Evolutionary conservation across 2,797 vertebrate genomes (phyloP), one percentile per base, ranked within the genome.

Genomic region (Anomalospiza imberbis): DNA sequence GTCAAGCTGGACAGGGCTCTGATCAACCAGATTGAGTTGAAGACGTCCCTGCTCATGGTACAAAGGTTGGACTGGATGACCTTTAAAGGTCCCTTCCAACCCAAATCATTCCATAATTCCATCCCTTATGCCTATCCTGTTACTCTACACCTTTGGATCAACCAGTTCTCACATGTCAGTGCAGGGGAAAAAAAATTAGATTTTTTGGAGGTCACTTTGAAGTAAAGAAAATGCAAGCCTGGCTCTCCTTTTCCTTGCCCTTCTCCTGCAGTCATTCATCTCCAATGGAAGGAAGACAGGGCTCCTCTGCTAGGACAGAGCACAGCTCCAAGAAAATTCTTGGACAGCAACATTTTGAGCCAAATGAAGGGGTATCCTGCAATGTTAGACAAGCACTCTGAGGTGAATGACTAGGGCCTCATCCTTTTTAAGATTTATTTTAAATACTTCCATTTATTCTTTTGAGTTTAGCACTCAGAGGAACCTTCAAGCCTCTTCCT

Each of bases 101-200:
- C 7, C 26, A 53, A 60, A 32, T 18, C 7, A 36, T 60, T 60
- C 34, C 66, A 77, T 3, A 2, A 47, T 58, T 60, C 60, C 65
- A n/a, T n/a, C 42, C 19, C 17, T 76, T 88, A 54, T 48, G n/a
- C 17, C n/a, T 53, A 19, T 55, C 51, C 67, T 82, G 29, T 20
- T 72, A 79, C 24, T 78, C 42, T 53, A 34, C 28, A 72, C 12
- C 13, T 75, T 75, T 50, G 57, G 13, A 57, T 78, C 70, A 72
- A 82, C 26, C 58, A 29, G 25, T 67, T 89, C 50, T 78, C 45
- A 62, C 4, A 31, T 50, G 68, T 10, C 1, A 12, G 26, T 42
- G 28, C 10, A 15, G 62, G 17, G 34, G 0, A 0, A 4, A 21
- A 57, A n/a, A 26, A 47, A 47, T 16, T 1, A 48, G 5, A 11